These are phyloP conservation scores for Nymphicus hollandicus DNA, from an alignment of 2,113 vertebrate species.

Conservation along the genomic window DNA sequence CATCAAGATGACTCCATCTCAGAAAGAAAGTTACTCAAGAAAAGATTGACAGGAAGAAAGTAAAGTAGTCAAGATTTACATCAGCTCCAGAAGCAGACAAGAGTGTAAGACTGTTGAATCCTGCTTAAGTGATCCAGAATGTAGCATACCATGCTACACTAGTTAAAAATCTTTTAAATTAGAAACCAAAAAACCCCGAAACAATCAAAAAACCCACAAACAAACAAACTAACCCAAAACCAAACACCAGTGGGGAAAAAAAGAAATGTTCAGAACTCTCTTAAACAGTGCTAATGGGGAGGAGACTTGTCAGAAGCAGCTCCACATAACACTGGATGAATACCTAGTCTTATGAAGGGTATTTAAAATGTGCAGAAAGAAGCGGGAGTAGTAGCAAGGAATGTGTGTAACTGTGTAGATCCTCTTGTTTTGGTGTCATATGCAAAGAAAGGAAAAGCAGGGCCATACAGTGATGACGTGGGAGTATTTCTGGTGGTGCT, in stretches of 20 bases:
- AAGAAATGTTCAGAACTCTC: background rate
- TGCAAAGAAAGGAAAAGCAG: background rate
- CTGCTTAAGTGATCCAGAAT: background rate
- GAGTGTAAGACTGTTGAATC: background rate
- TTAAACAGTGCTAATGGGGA: background rate
- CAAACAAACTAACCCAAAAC: background rate
- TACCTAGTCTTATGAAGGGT: background rate
- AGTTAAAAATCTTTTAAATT: background rate
- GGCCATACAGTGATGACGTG: background rate
- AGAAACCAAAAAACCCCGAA: background rate
- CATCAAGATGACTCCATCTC: background rate
- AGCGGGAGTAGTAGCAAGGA: background rate
- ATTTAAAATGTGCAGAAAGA: accelerated
- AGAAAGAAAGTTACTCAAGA: background rate
- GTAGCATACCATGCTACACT: background rate
- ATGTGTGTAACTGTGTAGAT: background rate
- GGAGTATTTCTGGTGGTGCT: background rate
- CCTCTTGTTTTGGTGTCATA: background rate
- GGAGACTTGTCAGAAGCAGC: background rate
- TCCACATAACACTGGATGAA: background rate
- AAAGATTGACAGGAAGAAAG: background rate
- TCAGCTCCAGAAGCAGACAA: background rate
- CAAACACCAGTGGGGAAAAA: background rate
- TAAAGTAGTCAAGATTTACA: background rate
- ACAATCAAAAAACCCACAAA: background rate